Percentiles rank a stretch among this genome's conserved stretches.
These are phyloP conservation scores for Notarius quadriscutis DNA, from an alignment of 2,113 vertebrate species.

Conservation along the genomic window DNA sequence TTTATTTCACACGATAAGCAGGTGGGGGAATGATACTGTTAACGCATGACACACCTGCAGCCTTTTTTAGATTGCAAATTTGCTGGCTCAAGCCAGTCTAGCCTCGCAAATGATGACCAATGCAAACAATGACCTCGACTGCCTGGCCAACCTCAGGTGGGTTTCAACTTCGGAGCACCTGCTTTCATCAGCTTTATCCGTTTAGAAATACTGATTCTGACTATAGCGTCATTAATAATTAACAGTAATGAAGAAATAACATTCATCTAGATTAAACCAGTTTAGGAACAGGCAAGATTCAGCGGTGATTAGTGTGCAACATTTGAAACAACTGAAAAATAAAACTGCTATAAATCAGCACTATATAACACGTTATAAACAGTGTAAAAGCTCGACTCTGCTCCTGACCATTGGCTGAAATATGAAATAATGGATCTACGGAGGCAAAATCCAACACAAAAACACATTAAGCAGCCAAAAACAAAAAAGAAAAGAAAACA, in stretches of 20 bases:
- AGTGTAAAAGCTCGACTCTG: neutral
- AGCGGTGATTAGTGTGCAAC: neutral
- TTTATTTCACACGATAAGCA: constrained; percentile 35
- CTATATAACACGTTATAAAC: neutral
- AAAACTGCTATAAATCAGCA: neutral
- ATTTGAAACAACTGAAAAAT: neutral
- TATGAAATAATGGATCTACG: neutral
- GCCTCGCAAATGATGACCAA: constrained; percentile 42
- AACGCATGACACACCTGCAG: constrained; percentile 36
- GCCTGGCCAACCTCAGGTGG: constrained; percentile 18
- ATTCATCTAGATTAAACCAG: neutral
- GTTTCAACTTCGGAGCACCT: neutral
- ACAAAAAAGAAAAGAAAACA: neutral
- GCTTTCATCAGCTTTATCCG: neutral
- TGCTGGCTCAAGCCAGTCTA: constrained; percentile 19
- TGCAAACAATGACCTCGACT: constrained; percentile 31
- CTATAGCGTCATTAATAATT: neutral
- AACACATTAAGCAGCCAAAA: neutral
- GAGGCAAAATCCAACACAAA: constrained; percentile 21
- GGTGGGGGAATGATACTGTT: constrained; percentile 33
- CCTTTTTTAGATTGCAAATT: constrained; percentile 52
- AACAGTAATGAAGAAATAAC: neutral
- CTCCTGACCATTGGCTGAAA: neutral
- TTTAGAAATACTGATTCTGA: neutral
- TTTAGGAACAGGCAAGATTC: neutral